Percentiles rank a stretch among this genome's conserved stretches.
Conservation (phyloP, 2,888 invertebrate genomes). For the Apoderus coryli region DNA sequence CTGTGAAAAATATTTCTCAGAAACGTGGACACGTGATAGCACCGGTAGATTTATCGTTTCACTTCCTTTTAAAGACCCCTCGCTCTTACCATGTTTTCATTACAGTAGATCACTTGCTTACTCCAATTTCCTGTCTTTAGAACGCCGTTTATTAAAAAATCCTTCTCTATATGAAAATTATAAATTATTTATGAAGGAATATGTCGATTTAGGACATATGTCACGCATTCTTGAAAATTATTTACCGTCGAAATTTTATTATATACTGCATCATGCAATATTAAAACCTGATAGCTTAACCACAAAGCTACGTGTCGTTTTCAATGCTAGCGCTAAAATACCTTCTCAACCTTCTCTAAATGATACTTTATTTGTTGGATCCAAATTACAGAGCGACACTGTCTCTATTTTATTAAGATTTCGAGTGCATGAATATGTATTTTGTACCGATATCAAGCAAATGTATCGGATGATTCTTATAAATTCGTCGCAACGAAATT, state of each 20-base stretch:
- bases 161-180: slow-evolving; percentile 7
- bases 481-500: background rate
- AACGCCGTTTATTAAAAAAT: slow-evolving; percentile 8
- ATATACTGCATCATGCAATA: slow-evolving; percentile 8
- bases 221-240: background rate
- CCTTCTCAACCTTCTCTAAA: background rate
- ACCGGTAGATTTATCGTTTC: slow-evolving; percentile 10
- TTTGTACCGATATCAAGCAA: background rate
- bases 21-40: slow-evolving; percentile 5
- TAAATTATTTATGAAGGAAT: slow-evolving; percentile 8
- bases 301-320: slow-evolving; percentile 1
- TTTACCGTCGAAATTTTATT: background rate
- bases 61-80: slow-evolving; percentile 10
- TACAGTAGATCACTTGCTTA: slow-evolving; percentile 3
- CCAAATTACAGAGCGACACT: background rate
- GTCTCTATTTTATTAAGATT: slow-evolving; percentile 1
- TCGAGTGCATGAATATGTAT: background rate
- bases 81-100: slow-evolving; percentile 7
- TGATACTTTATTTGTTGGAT: background rate
- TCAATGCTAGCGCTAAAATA: background rate
- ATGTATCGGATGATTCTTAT: background rate
- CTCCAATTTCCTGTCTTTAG: slow-evolving; percentile 9
- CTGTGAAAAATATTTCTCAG: slow-evolving; percentile 10
- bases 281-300: slow-evolving; percentile 2
- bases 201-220: slow-evolving; percentile 9